Conservation (phyloP, 1,140 invertebrate species). For the Battus philenor region DNA sequence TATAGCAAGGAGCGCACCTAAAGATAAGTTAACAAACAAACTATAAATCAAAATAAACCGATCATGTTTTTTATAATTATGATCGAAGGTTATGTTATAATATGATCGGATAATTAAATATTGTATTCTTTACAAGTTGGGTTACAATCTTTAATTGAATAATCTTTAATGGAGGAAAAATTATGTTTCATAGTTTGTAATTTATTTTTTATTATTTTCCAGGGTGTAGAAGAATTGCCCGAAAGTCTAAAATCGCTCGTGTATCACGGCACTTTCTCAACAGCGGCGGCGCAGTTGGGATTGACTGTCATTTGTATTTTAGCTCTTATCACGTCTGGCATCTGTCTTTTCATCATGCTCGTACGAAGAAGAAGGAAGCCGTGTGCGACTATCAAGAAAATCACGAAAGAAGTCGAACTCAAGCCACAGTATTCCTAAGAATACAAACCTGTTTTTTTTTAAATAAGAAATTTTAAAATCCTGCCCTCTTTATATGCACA, state of each 20-base stretch:
- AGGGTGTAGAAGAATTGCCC: slow-evolving; percentile 63
- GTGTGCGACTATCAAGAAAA: slow-evolving; percentile 40
- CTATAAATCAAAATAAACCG: no score
- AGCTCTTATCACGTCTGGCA: slow-evolving; percentile 38
- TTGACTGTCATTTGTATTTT: slow-evolving; percentile 49
- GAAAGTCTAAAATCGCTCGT: slow-evolving; percentile 54
- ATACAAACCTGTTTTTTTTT: no score
- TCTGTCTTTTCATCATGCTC: slow-evolving; percentile 43
- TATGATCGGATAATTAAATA: not conserved
- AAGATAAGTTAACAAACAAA: no score
- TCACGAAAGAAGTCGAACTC: slow-evolving; percentile 20
- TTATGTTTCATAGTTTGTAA: not conserved
- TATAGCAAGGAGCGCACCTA: no score
- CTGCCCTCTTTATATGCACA: no score
- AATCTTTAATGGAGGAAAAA: no score
- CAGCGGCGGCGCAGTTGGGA: slow-evolving; percentile 54
- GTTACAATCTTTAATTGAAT: not conserved
- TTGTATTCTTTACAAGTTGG: not conserved
- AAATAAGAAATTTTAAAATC: no score
- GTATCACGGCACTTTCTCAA: slow-evolving; percentile 71
- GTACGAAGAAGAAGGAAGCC: slow-evolving; percentile 42
- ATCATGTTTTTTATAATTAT: no score
- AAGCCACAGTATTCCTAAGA: slow-evolving; percentile 19
- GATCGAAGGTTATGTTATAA: no score
- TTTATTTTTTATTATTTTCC: slow-evolving; percentile 24